Conservation (phyloP, 2,113 vertebrate species). For the Thalassoma bifasciatum region DNA sequence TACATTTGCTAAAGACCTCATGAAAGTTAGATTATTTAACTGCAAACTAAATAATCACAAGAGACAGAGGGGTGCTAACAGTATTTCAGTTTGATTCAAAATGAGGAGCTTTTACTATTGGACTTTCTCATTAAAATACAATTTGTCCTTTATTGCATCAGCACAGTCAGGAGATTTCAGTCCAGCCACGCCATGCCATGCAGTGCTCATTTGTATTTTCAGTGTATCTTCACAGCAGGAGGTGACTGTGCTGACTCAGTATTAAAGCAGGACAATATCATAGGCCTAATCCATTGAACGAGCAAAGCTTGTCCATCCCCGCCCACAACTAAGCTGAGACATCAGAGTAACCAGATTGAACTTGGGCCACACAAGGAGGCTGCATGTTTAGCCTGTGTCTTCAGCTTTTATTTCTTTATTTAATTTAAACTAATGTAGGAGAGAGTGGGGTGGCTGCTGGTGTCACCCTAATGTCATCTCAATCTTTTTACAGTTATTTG, state of each 20-base stretch:
- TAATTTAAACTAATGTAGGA: too few species aligned
- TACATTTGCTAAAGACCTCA: slow-evolving; percentile 64
- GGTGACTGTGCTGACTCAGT: slow-evolving; percentile 66
- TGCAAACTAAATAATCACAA: slow-evolving; percentile 53
- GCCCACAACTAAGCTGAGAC: slow-evolving; percentile 23
- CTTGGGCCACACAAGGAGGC: slow-evolving; percentile 10
- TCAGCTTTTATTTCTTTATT: neutral
- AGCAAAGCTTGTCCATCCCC: slow-evolving; percentile 41
- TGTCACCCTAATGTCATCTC: slow-evolving; percentile 7
- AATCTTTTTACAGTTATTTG: neutral
- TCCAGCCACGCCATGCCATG: slow-evolving; percentile 24
- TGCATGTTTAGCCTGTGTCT: slow-evolving; percentile 1
- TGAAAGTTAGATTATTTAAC: slow-evolving; percentile 61
- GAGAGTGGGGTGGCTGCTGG: neutral
- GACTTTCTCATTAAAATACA: slow-evolving; percentile 35
- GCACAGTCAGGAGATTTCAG: slow-evolving; percentile 37
- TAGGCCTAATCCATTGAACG: slow-evolving; percentile 62
- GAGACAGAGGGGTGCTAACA: slow-evolving; percentile 23
- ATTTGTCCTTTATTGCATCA: slow-evolving; percentile 44
- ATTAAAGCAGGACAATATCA: slow-evolving; percentile 53
- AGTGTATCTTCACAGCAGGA: slow-evolving; percentile 61
- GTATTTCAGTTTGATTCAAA: slow-evolving; percentile 33
- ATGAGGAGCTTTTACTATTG: slow-evolving; percentile 34
- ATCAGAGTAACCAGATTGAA: slow-evolving; percentile 29
- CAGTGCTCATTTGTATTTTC: slow-evolving; percentile 70